Evolutionary conservation across 2,888 invertebrate genomes (phyloP).

Genomic region (Polymixis flavicincta): DNA sequence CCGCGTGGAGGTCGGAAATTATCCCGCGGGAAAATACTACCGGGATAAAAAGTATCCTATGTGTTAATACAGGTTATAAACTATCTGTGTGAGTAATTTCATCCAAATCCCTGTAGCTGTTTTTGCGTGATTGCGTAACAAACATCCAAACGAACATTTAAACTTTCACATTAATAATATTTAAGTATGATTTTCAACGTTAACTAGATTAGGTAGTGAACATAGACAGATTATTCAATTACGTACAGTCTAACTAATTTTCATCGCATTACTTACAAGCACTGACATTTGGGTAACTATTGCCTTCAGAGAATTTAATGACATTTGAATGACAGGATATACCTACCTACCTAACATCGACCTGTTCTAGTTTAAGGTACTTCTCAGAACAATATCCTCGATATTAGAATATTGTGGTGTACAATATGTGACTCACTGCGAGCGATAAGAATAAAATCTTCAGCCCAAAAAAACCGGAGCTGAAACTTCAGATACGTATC

Average conservation of each 20-base stretch:
- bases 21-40: background rate
- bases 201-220: conserved; percentile 8
- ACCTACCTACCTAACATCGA: background rate
- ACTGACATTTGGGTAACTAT: conserved; percentile 34
- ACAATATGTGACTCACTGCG: background rate
- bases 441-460: background rate
- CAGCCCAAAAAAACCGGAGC: background rate
- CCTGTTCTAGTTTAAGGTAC: background rate
- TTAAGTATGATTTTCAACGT: background rate
- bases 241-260: conserved; percentile 4
- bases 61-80: background rate
- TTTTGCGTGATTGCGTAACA: background rate
- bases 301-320: conserved; percentile 26
- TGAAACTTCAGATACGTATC: background rate
- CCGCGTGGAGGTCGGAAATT: background rate
- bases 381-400: background rate
- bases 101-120: background rate
- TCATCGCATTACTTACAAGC: background rate
- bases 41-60: background rate
- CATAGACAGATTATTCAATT: conserved; percentile 18
- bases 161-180: background rate
- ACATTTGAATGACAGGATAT: background rate
- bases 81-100: background rate
- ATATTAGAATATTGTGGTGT: background rate
- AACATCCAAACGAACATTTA: background rate